Evolutionary conservation across 1,140 invertebrate species (phyloP).

Genomic region (Sarcophaga peregrina): DNA sequence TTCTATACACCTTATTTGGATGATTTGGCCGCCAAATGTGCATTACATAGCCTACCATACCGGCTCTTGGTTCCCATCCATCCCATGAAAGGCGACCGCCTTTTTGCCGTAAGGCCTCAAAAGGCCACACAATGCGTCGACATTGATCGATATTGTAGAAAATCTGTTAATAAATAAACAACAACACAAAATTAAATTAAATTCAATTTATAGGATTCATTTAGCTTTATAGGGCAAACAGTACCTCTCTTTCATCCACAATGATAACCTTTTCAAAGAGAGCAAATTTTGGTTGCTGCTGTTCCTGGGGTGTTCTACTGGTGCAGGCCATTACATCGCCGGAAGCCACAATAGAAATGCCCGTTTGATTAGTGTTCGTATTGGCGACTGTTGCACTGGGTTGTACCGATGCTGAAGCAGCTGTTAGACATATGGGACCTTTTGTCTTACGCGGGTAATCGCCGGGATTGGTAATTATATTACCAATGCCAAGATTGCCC

Average conservation of each 20-base stretch:
- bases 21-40: constrained; percentile 93
- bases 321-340: constrained; percentile 10
- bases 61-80: constrained; percentile 87
- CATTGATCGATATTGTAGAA: constrained; percentile 92
- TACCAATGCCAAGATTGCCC: constrained; percentile 58
- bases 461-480: constrained; percentile 62
- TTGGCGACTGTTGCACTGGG: constrained; percentile 1
- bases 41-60: constrained; percentile 92
- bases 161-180: constrained; percentile 67
- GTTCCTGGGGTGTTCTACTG: neutral
- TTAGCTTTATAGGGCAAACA: neutral
- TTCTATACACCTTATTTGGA: constrained; percentile 83
- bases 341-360: constrained; percentile 15
- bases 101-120: constrained; percentile 83
- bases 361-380: constrained; percentile 9
- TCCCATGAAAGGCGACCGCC: constrained; percentile 90
- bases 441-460: constrained; percentile 64
- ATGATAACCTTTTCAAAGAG: constrained; percentile 71
- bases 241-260: constrained; percentile 70
- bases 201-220: neutral
- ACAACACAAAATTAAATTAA: neutral
- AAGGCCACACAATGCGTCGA: constrained; percentile 88
- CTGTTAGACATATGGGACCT: constrained; percentile 60
- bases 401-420: constrained; percentile 49
- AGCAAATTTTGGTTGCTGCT: constrained; percentile 67